Base-by-base conservation (phyloP, 64 coral and sea anemone species). In the Montipora efflorescens region DNA sequence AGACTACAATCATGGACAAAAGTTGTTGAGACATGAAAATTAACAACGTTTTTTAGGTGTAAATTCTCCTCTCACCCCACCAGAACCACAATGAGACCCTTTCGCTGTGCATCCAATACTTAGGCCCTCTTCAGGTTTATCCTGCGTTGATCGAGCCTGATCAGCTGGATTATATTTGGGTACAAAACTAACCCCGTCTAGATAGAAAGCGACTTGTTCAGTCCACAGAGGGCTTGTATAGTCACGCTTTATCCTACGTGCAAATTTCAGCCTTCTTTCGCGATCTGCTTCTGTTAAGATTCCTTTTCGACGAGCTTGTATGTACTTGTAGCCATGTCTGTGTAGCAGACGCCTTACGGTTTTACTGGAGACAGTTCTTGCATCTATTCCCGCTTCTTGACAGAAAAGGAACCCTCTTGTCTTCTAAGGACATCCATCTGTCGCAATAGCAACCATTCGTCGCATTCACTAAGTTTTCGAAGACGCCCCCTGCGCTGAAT, bases 181-280 rank as follows among this genome's bases (percentile, higher is more conserved):
- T 75, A 25, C 19, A 75, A 88, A 88, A 53, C 86, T 88, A 57
- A 57, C 53, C 53, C 53, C 3, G 10, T 77, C 44, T 18, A 77
- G 46, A 77, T 47, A 77, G 36, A 77, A 48, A 18, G 44, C 36
- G 36, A 47, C 36, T 47, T 77, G 75, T 77, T 77, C 44, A 10
- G 77, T 57, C 61, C 66, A 81, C 66, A 80, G 50, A 46, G 53
- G 0, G 11, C 43, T 18, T 7, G 79, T 47, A 67, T 82, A 91
- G 0, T 68, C 62, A 9, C 19, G 53, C 46, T 82, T 79, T 50
- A 91, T 91, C 44, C 18, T 46, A 11, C 48, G 4, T 71, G 89
- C 79, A 91, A 91, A 91, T 67, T 79, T 51, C 49, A 82, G n/a
- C 52, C 89, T 79, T 47, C 49, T 91, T 81, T 48, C 4, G 16